Evolutionary conservation across 1,140 invertebrate genomes (phyloP).

Genomic region (Mya arenaria): DNA sequence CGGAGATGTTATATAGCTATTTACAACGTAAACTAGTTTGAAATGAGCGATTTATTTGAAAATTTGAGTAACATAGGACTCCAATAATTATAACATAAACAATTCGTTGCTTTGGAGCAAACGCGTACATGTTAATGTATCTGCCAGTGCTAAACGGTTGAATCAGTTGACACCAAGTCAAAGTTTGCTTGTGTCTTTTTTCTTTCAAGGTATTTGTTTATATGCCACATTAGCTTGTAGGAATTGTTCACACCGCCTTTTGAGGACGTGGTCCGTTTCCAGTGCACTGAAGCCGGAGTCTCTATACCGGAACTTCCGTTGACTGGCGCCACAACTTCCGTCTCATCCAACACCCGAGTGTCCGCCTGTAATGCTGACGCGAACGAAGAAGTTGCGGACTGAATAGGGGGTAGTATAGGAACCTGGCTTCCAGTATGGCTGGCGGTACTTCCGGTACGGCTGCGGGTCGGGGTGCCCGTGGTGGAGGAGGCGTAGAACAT

Average conservation of each 20-base stretch:
- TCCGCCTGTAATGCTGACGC: too few relatives aligned
- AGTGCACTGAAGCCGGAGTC: background rate
- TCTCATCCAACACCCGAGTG: too few relatives aligned
- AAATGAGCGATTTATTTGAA: too few relatives aligned
- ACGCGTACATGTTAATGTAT: too few relatives aligned
- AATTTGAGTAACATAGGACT: too few relatives aligned
- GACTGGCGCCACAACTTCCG: too few relatives aligned
- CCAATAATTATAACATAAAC: too few relatives aligned
- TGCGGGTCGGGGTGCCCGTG: background rate
- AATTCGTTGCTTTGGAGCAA: too few relatives aligned
- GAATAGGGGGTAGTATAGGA: background rate
- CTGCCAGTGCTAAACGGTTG: too few relatives aligned
- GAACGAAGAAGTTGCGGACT: background rate
- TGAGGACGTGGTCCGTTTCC: background rate
- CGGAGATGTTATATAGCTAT: too few relatives aligned
- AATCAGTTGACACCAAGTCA: too few relatives aligned
- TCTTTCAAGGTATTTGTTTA: slow-evolving; percentile 23
- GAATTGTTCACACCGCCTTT: background rate
- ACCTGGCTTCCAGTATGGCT: background rate
- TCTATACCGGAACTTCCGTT: background rate
- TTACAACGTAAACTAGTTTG: too few relatives aligned
- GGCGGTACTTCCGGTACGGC: background rate
- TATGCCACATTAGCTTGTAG: background rate
- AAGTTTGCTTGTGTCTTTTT: slow-evolving; percentile 34
- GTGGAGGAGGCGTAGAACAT: slow-evolving; percentile 3